Conservation (phyloP, 2,797 vertebrate genomes). For the Myripristis murdjan region DNA sequence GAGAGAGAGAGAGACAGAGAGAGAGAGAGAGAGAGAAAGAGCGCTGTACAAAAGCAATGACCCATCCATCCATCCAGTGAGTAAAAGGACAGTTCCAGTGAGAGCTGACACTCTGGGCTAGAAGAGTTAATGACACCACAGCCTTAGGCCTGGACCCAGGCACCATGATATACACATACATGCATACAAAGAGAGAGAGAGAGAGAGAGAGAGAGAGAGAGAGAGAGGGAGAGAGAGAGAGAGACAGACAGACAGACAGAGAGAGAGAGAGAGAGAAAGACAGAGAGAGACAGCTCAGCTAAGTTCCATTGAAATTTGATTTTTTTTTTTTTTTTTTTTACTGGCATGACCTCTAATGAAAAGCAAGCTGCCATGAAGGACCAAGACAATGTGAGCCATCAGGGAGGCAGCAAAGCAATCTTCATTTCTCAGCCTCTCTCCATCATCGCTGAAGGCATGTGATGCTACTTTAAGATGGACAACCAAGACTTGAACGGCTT, state of each 20-base stretch:
- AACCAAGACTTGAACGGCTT: slow-evolving; percentile 27
- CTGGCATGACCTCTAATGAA: slow-evolving; percentile 25
- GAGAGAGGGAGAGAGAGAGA: no score
- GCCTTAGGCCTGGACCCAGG: slow-evolving; percentile 51
- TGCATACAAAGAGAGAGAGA: slow-evolving; percentile 18
- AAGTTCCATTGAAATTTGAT: slow-evolving; percentile 9
- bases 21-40: slow-evolving; percentile 11
- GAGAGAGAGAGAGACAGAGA: slow-evolving; percentile 25
- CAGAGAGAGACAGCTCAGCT: slow-evolving; percentile 1
- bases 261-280: no score
- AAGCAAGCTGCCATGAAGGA: slow-evolving; percentile 23
- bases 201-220: no score
- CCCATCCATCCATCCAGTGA: slow-evolving; percentile 41
- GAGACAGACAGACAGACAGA: no score
- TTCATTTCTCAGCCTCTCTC: slow-evolving; percentile 7
- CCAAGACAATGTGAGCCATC: not conserved
- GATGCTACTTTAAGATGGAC: slow-evolving; percentile 39
- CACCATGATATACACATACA: slow-evolving; percentile 15
- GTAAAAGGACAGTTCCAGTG: slow-evolving; percentile 50
- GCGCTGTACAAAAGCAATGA: slow-evolving; percentile 50
- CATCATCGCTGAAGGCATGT: not conserved
- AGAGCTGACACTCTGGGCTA: slow-evolving; percentile 49
- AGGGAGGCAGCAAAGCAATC: no score
- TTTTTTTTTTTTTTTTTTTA: slow-evolving; percentile 15
- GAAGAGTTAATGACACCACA: slow-evolving; percentile 59